Conservation (phyloP, 2,113 vertebrate genomes). For the Anas platyrhynchos region DNA sequence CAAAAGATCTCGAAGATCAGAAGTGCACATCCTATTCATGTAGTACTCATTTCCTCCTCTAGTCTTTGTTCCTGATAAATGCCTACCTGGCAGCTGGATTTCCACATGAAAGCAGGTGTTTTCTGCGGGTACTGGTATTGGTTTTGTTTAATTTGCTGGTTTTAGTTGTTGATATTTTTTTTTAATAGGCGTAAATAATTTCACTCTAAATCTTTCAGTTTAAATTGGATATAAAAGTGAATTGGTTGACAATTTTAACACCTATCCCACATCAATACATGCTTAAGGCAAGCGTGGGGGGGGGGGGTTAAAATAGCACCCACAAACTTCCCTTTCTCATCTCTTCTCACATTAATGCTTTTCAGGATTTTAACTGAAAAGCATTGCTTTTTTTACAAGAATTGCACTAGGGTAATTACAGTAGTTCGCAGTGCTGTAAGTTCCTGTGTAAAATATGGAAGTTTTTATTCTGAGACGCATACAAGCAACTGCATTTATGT, state of each 20-base stretch:
- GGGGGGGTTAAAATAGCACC: not conserved
- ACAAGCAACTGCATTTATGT: rapidly evolving
- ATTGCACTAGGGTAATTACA: not conserved
- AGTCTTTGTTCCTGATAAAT: not conserved
- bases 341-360: not conserved
- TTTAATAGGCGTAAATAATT: not conserved
- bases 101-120: not conserved
- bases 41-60: not conserved
- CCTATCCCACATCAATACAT: not conserved
- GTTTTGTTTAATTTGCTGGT: not conserved
- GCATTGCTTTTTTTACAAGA: not conserved
- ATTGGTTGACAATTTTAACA: not conserved
- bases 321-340: not conserved
- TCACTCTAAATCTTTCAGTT: not conserved
- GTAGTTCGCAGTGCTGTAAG: not conserved
- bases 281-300: not conserved
- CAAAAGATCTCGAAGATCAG: not conserved
- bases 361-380: not conserved
- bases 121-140: not conserved
- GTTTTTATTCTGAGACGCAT: not conserved
- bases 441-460: not conserved
- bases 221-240: not conserved
- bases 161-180: not conserved
- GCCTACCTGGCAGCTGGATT: not conserved
- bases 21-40: not conserved